Percentiles rank a stretch among this genome's conserved stretches.
These are phyloP conservation scores for Mesopsocus fuscifrons DNA, from an alignment of 2,888 invertebrate genomes.

Conservation along the genomic window DNA sequence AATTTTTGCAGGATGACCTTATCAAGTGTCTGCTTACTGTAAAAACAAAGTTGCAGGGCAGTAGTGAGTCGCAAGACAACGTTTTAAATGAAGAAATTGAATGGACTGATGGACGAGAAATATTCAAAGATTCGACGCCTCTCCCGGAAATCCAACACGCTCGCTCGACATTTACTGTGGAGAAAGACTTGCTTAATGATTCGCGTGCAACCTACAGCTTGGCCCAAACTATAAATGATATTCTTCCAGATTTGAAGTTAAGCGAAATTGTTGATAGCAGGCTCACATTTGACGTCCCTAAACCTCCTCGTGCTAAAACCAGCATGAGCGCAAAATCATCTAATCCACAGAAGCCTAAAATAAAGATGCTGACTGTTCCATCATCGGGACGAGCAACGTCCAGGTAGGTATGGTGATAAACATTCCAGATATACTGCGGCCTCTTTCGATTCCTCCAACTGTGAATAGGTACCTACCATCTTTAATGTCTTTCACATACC, in stretches of 20 bases:
- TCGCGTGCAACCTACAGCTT: not conserved
- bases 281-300: not conserved
- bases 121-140: not conserved
- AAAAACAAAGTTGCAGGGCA: not conserved
- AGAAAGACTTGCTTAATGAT: too few species aligned
- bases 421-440: too few species aligned
- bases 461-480: too few species aligned
- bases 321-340: too few species aligned
- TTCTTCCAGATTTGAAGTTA: not conserved
- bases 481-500: too few species aligned
- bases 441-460: too few species aligned
- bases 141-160: too few species aligned
- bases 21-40: not conserved
- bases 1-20: not conserved
- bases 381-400: not conserved
- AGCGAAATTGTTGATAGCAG: not conserved
- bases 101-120: slow-evolving; percentile 1
- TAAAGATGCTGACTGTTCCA: slow-evolving; percentile 1
- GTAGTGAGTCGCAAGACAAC: not conserved
- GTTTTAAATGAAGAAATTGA: not conserved
- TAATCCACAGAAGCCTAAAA: not conserved
- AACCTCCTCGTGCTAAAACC: not conserved
- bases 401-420: too few species aligned
- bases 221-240: not conserved
- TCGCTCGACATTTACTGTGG: too few species aligned